Evolutionary conservation across 2,888 invertebrate species (phyloP), one percentile per base, ranked within the genome.

Genomic region (Kryphioiulus occultus): DNA sequence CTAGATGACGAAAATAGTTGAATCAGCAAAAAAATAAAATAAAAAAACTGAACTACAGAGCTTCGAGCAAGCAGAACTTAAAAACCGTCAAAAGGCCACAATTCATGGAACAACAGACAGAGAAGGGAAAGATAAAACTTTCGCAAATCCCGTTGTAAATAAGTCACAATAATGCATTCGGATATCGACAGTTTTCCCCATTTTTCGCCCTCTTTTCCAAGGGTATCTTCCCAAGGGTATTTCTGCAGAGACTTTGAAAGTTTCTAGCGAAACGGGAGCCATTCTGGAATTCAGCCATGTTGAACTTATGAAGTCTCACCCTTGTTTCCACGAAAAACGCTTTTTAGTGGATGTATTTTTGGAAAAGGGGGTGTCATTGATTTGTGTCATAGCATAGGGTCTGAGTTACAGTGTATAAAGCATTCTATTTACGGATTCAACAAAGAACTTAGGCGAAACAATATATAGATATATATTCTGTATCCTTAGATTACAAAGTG

Each of bases 271-370:
- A 78, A 78, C 78, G 30, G 78, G 78, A 78, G 26, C 78, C 78
- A 78, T 78, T 78, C 78, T 78, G 78, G 30, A 78, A 78, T 78
- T 78, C 78, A 78, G 78, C 78, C 78, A 78, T 78, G 78, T 78
- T 78, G 78, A 78, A 78, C 78, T 78, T 78, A 78, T 78, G 78
- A 78, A 78, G 78, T 78, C 78, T 78, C 78, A 78, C 78, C 78
- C 78, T 78, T 78, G 78, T 78, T 78, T 78, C 78, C 78, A 78
- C 30, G 78, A 78, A 78, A 78, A 30, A 78, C 78, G 78, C 78
- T 78, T 78, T 78, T 78, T 32, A 78, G 30, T 78, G 30, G 78
- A 78, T 78, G 78, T 78, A 78, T 78, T 78, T 78, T 78, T 78
- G 78, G 78, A 78, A 78, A 78, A 78, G 17, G 78, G 78, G 78